Base-by-base conservation (phyloP, 2,113 vertebrate species). In the Aplodontia rufa region DNA sequence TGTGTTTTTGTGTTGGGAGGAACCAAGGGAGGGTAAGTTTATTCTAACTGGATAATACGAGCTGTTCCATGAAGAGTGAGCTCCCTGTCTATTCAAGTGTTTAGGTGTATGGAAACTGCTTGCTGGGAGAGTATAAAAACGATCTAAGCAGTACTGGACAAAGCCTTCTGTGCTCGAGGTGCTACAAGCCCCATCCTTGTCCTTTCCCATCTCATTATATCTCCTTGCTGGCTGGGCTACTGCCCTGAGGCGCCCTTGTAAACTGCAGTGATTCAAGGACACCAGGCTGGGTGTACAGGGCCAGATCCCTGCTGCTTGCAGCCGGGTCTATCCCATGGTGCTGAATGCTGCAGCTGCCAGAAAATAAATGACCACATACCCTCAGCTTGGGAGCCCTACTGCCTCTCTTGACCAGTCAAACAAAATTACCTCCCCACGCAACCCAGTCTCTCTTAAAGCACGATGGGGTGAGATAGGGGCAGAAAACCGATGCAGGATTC, bases 331-430 rank as follows among this genome's bases (percentile, higher is more conserved):
- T 30, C 88, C 86, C 26, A 81, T 32, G 53, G 68, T 55, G 35
- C 40, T 75, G 68, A 74, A 68, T 49, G 64, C 47, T 87, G 10
- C 20, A 87, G 55, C 69, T 80, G 83, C 83, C 75, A 93, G 78
- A 91, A 90, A 89, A 51, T 49, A 93, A 96, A 93, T 97, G 80
- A 95, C 51, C 74, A 47, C n/a, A 92, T 64, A 49, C 26, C 28
- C 49, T 69, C 20, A 87, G 49, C 28, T 76, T 75, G 40, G 28
- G 88, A 71, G 42, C 45, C 84, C 37, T 26, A 47, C 22, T 68
- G 53, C 49, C 40, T 71, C 69, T 66, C 16, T 86, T 93, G 42
- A 51, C 64, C 42, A 66, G n/a, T 85, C 79, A 90, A 40, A 88
- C 74, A 91, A 53, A 87, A 42, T 47, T 53, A 71, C 35, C 24